Base-by-base conservation (phyloP, 2,888 invertebrate genomes). In the Apomyelois bistriatella region DNA sequence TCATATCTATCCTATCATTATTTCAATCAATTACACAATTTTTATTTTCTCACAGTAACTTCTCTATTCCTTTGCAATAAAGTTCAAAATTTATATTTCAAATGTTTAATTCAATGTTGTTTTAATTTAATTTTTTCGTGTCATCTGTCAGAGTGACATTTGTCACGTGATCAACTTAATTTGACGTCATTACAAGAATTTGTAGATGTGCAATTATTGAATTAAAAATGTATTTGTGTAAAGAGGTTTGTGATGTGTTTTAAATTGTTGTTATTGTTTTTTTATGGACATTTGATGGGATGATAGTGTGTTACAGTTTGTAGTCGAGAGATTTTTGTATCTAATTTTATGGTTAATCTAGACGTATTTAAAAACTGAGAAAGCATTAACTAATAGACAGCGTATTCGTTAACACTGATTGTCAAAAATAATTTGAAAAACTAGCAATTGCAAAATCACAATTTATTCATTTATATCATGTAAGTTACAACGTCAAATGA, bases 111-210 rank as follows among this genome's bases (percentile, higher is more conserved):
- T 12, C n/a, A 35, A 0, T 8, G 16, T 48, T n/a, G 17, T 17
- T 8, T 22, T 22, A 30, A 15, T 50, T 53, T 47, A 52, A 58
- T 58, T 58, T 52, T 52, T 57, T 60, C 69, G 54, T 71, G 72
- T 79, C 86, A 86, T 85, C 86, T 83, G 85, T 83, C 82, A 81
- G 64, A 65, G 55, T 79, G 87, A 84, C 82, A 81, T 82, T 85
- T 88, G 89, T 88, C 87, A 88, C 83, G 85, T 86, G 86, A 89
- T 85, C 82, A 76, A 75, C 72, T 79, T 75, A 81, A 86, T 80
- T 74, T 73, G 74, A 70, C 64, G 65, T 75, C 72, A 79, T 84
- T 80, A 80, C 65, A 65, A 62, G 67, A 76, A 75, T 75, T 72
- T 66, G 67, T 67, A 51, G 48, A 57, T 72, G 70, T 76, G 79